phyloP scores from a whole-genome alignment of 1,140 invertebrate species.

The Armadillidium nasatum region DNA sequence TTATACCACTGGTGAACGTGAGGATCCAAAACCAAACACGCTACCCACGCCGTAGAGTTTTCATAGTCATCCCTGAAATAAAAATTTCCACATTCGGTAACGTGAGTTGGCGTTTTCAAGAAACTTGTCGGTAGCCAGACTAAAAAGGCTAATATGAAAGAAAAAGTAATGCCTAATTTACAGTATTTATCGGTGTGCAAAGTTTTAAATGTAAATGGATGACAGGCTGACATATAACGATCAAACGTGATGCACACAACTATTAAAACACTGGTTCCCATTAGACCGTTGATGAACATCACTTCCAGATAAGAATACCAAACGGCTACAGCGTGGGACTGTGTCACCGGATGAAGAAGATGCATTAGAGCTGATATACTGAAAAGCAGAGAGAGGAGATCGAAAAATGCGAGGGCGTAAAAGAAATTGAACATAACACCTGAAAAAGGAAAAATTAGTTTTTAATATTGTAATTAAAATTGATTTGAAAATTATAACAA shows the following conservation, averaged over 20 bases:
- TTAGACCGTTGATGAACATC: conserved; percentile 46
- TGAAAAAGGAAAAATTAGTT: not conserved
- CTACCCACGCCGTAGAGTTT: conserved; percentile 34
- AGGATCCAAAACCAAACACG: conserved; percentile 32
- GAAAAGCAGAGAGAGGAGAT: conserved; percentile 45
- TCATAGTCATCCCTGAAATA: conserved; percentile 12
- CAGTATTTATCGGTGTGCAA: conserved; percentile 45
- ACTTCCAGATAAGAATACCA: conserved; percentile 47
- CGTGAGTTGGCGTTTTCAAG: conserved; percentile 21
- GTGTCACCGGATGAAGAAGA: conserved; percentile 36
- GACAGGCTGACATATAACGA: conserved; percentile 47
- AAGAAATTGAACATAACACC: conserved; percentile 48
- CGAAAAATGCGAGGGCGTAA: conserved; percentile 46
- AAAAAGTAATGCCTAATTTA: conserved; percentile 36
- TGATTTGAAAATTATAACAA: no score
- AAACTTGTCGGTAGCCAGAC: conserved; percentile 34
- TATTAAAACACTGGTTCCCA: conserved; percentile 46
- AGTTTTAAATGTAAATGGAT: conserved; percentile 46
- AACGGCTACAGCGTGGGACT: conserved; percentile 40
- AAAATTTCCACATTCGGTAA: conserved; percentile 21
- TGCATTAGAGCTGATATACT: conserved; percentile 44
- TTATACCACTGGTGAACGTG: conserved; percentile 35
- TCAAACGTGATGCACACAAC: conserved; percentile 47
- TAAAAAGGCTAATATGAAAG: conserved; percentile 12
- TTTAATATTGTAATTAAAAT: no score